Percentiles rank a stretch among this genome's conserved stretches.
These are phyloP conservation scores for Protaetia brevitarsis DNA, from an alignment of 1,140 invertebrate genomes.

Conservation along the genomic window DNA sequence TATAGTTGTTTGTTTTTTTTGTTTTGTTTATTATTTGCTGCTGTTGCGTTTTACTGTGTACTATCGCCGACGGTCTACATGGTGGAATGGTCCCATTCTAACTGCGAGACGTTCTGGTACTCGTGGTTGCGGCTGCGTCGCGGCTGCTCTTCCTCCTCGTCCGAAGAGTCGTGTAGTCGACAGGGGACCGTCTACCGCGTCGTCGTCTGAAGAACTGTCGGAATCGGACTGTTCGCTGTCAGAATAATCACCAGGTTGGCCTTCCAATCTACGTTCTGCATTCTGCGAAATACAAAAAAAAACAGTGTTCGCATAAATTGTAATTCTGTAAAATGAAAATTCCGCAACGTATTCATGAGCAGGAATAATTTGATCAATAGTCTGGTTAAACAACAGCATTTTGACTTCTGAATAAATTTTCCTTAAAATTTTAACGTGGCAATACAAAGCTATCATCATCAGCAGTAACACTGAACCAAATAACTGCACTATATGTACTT, in stretches of 20 bases:
- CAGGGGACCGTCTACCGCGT: slow-evolving; percentile 49
- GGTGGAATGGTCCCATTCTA: slow-evolving; percentile 69
- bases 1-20: too few species aligned
- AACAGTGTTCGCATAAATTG: neutral
- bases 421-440: too few species aligned
- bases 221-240: slow-evolving; percentile 65
- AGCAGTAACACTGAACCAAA: too few species aligned
- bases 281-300: slow-evolving; percentile 39
- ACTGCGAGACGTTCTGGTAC: slow-evolving; percentile 65
- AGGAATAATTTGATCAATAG: too few species aligned
- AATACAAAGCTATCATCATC: too few species aligned
- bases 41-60: neutral
- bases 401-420: too few species aligned
- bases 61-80: slow-evolving; percentile 52
- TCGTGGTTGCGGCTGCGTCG: slow-evolving; percentile 54
- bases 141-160: slow-evolving; percentile 64
- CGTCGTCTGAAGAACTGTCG: slow-evolving; percentile 68
- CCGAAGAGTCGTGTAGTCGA: slow-evolving; percentile 54
- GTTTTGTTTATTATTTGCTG: neutral
- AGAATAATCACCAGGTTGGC: slow-evolving; percentile 48
- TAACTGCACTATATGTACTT: too few species aligned
- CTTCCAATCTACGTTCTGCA: slow-evolving; percentile 44
- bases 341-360: too few species aligned
- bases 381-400: too few species aligned
- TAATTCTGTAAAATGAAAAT: too few species aligned